These are phyloP conservation scores for Ascaphus truei DNA, from an alignment of 2,113 vertebrate species.

Conservation along the genomic window DNA sequence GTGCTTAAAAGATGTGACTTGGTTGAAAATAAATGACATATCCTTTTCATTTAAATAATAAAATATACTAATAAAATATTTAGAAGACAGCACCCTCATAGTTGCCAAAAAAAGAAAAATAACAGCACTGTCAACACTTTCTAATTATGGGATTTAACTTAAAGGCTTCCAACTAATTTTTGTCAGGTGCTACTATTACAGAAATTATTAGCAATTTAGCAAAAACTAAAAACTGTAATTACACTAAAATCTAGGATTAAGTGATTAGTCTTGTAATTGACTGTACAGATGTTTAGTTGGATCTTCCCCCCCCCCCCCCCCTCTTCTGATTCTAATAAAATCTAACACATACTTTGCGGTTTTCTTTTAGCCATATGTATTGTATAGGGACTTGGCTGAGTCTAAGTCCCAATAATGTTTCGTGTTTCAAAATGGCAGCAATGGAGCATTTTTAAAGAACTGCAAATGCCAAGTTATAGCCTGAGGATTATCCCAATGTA, in stretches of 20 bases:
- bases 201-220: neutral
- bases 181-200: conserved; percentile 1
- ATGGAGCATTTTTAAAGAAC: no score
- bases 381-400: no score
- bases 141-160: conserved; percentile 10
- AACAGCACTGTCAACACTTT: neutral
- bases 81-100: neutral
- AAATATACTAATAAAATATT: conserved; percentile 7
- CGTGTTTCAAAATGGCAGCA: no score
- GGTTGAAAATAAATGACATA: conserved; percentile 6
- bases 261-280: neutral
- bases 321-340: no score
- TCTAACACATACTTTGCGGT: no score
- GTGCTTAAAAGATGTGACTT: neutral
- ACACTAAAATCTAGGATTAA: neutral
- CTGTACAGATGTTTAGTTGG: neutral
- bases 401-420: no score
- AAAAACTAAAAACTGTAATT: conserved; percentile 13
- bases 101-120: conserved; percentile 2
- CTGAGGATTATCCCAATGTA: no score
- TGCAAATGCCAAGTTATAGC: no score
- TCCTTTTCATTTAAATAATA: conserved; percentile 17
- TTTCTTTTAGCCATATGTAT: no score
- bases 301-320: no score
- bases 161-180: conserved; percentile 9